Evolutionary conservation across 2,113 vertebrate species (phyloP).

Genomic region (Tiliqua scincoides): DNA sequence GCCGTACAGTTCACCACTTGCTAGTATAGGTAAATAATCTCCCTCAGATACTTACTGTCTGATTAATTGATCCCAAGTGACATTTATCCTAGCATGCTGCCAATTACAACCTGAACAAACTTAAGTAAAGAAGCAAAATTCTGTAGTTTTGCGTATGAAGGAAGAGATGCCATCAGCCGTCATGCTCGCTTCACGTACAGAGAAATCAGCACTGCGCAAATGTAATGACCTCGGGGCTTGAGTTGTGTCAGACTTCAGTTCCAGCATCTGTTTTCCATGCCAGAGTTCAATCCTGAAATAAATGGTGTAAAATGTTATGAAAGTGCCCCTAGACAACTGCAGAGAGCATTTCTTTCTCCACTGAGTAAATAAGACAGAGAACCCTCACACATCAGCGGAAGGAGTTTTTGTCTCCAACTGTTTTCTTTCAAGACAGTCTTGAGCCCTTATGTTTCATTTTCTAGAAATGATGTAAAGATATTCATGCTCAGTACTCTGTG

Average conservation of each 20-base stretch:
- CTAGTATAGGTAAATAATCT: constrained; percentile 55
- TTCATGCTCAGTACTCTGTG: neutral
- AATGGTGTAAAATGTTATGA: neutral
- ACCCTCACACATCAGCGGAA: neutral
- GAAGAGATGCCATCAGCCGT: constrained; percentile 9
- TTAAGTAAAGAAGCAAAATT: constrained; percentile 54
- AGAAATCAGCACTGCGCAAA: neutral
- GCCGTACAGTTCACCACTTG: constrained; percentile 40
- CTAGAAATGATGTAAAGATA: neutral
- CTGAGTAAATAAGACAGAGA: neutral
- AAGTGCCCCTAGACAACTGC: neutral
- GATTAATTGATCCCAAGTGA: constrained; percentile 64
- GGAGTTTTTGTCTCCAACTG: neutral
- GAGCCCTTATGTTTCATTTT: neutral
- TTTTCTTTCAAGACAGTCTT: neutral
- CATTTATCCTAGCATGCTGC: constrained; percentile 59
- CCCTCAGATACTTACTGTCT: constrained; percentile 56
- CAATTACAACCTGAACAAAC: constrained; percentile 58
- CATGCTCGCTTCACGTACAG: neutral
- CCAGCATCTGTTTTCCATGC: neutral
- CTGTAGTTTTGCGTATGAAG: constrained; percentile 35
- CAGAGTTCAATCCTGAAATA: neutral
- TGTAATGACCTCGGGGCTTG: neutral
- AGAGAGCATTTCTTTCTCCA: neutral
- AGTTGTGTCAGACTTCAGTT: neutral